Evolutionary conservation across 64 coral and sea anemone genomes (phyloP), one percentile per base, ranked within the genome.

Genomic region (Porites lutea): DNA sequence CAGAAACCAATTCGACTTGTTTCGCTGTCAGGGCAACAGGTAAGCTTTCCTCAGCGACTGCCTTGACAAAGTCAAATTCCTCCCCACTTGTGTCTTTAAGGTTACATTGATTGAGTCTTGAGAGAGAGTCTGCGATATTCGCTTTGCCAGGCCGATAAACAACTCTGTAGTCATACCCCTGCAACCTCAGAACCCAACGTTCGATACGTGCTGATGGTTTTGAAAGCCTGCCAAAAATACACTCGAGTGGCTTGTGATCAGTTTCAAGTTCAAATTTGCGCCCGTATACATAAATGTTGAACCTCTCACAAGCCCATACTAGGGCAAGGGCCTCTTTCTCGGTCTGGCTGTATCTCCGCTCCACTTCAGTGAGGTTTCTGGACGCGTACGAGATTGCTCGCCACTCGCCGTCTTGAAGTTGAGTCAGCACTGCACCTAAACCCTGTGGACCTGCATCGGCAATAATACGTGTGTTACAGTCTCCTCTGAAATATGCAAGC

Each of bases 231-330:
- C 71, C 58, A 67, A 88, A 80, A 23, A 93, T 93, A 13, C 86
- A 77, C 72, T 92, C 90, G 7, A 92, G 48, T 43, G 90, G 90
- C 52, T 92, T 92, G 90, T 92, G 68, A 47, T 92, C 90, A 9
- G 90, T 92, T 15, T 81, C 59, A 8, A 92, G 54, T 59, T 37
- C 27, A 37, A 37, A 37, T 37, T 37, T 37, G 27, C 27, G 27
- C 27, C 27, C 27, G 27, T 37, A 37, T 1, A 37, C 27, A 37
- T 37, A 37, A 37, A 37, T 37, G 27, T 37, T 37, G 27, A 37
- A 37, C 27, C 27, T 37, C 27, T 37, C 27, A 37, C 27, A 37
- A 37, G 27, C 27, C 27, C 27, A 37, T 37, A 37, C 27, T 37
- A 37, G 27, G 27, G 1, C 27, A 37, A 37, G 27, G 27, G 27